Conservation (phyloP, 2,113 vertebrate genomes). For the Erpornis zantholeuca region DNA sequence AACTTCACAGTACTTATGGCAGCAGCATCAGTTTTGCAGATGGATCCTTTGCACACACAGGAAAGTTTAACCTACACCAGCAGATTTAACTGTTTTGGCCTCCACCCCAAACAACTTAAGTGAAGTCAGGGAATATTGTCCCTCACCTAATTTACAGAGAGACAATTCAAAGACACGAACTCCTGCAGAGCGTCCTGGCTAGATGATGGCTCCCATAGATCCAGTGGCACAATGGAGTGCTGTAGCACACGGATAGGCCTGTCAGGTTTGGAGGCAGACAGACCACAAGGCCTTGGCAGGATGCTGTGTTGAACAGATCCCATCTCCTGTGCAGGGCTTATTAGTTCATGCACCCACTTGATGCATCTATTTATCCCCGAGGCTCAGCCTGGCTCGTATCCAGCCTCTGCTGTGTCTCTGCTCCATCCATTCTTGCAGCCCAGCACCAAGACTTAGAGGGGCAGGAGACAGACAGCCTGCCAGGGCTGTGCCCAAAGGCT, state of each 20-base stretch:
- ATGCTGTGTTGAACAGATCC: background rate
- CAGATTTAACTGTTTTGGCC: background rate
- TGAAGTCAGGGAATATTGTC: background rate
- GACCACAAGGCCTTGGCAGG: background rate
- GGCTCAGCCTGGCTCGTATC: background rate
- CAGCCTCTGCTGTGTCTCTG: background rate
- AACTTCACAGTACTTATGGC: background rate
- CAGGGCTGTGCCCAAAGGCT: background rate
- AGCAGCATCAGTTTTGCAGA: background rate
- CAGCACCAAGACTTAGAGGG: background rate
- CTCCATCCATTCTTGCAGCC: background rate
- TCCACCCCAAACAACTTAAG: background rate
- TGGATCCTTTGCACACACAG: background rate
- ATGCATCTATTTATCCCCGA: background rate
- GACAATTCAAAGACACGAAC: background rate
- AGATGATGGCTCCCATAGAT: background rate
- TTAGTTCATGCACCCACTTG: background rate
- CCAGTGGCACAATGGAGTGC: fast-evolving
- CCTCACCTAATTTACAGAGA: background rate
- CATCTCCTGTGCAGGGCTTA: background rate
- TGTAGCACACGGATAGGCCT: background rate
- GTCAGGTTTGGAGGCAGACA: background rate
- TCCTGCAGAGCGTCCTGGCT: background rate
- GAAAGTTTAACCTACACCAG: background rate
- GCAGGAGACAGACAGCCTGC: background rate